These are phyloP conservation scores for Aplysina aerophoba DNA, from an alignment of 37 sponge, comb jelly and placozoan genomes.

Conservation along the genomic window DNA sequence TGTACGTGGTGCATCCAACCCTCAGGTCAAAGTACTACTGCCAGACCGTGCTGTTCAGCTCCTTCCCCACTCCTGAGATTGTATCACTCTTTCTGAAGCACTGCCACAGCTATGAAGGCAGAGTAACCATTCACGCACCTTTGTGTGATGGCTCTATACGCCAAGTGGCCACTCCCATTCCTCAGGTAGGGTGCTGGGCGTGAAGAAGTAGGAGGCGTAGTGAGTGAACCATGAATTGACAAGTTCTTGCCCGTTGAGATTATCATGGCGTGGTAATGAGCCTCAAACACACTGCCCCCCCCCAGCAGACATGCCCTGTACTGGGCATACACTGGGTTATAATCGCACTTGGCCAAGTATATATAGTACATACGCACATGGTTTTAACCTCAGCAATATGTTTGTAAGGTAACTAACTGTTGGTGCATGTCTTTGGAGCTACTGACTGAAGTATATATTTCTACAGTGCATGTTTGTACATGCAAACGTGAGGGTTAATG, in stretches of 20 bases:
- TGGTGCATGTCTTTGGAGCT: too few species aligned
- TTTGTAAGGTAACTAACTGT: too few species aligned
- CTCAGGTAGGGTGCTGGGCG: slow-evolving; percentile 41
- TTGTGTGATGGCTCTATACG: slow-evolving; percentile 49
- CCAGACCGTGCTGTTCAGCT: slow-evolving; percentile 82
- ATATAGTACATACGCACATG: too few species aligned
- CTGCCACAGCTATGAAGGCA: slow-evolving; percentile 74
- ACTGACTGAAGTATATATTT: too few species aligned
- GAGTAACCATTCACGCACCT: slow-evolving; percentile 40
- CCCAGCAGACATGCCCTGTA: too few species aligned
- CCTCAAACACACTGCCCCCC: too few species aligned
- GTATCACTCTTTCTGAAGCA: slow-evolving; percentile 69
- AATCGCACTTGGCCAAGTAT: too few species aligned
- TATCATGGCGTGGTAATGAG: too few species aligned
- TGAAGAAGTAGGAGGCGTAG: too few species aligned
- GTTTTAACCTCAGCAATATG: too few species aligned
- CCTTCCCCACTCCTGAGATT: slow-evolving; percentile 81
- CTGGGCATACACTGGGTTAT: too few species aligned
- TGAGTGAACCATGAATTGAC: neutral
- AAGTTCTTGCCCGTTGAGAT: too few species aligned
- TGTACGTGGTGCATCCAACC: neutral
- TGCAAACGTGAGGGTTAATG: neutral
- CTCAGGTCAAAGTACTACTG: slow-evolving; percentile 63
- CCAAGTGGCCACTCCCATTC: slow-evolving; percentile 55
- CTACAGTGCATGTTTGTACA: slow-evolving; percentile 10